These are phyloP conservation scores for Metopia argyrocephala DNA, from an alignment of 2,888 invertebrate species.

Conservation along the genomic window DNA sequence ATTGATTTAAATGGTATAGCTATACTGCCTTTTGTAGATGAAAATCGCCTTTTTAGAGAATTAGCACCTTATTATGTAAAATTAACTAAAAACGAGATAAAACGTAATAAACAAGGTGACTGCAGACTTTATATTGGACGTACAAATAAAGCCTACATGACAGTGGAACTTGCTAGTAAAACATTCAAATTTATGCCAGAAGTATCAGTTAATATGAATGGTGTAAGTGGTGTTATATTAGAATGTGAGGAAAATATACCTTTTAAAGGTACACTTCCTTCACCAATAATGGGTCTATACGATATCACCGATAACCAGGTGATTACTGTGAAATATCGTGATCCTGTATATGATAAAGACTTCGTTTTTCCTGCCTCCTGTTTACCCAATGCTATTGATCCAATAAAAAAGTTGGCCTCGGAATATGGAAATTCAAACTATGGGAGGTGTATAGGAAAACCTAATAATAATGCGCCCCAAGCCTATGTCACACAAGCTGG, in stretches of 20 bases:
- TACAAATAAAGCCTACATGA: slow-evolving; percentile 83
- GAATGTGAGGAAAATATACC: slow-evolving; percentile 85
- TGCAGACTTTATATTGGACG: slow-evolving; percentile 90
- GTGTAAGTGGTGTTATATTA: slow-evolving; percentile 90
- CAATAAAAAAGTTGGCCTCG: slow-evolving; percentile 88
- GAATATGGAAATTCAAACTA: slow-evolving; percentile 86
- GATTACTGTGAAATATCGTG: slow-evolving; percentile 85
- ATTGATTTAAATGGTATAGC: slow-evolving; percentile 99
- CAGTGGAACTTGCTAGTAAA: slow-evolving; percentile 78
- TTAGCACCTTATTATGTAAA: slow-evolving; percentile 88
- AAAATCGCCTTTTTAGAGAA: slow-evolving; percentile 90
- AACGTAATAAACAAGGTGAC: slow-evolving; percentile 91
- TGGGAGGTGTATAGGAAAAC: slow-evolving; percentile 89
- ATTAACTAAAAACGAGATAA: slow-evolving; percentile 90
- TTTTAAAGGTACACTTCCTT: slow-evolving; percentile 84
- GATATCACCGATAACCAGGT: slow-evolving; percentile 82
- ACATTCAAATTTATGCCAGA: slow-evolving; percentile 78
- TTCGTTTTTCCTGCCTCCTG: slow-evolving; percentile 88
- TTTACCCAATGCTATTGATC: slow-evolving; percentile 84
- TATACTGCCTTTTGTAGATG: slow-evolving; percentile 97
- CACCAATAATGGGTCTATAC: slow-evolving; percentile 86
- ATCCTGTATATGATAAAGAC: slow-evolving; percentile 87
- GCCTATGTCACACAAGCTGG: slow-evolving; percentile 85
- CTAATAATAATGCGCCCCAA: slow-evolving; percentile 82
- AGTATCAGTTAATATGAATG: slow-evolving; percentile 84